Evolutionary conservation across 1,140 invertebrate genomes (phyloP), one percentile per base, ranked within the genome.

Genomic region (Trichogramma pretiosum): DNA sequence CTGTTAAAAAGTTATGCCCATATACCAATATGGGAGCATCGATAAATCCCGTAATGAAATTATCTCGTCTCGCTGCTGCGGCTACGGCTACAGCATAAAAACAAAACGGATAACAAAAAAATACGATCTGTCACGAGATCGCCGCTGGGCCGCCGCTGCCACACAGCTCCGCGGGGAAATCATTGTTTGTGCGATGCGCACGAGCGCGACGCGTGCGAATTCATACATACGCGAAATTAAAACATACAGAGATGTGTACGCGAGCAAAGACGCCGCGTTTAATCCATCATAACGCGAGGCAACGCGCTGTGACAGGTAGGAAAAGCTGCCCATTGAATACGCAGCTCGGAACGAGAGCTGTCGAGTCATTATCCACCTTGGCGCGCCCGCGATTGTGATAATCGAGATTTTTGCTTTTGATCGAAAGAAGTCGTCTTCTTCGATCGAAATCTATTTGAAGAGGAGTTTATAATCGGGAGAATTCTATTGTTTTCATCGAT

Each of bases 201-300:
- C n/a, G n/a, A n/a, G n/a, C n/a, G n/a, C n/a, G n/a, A n/a, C 32
- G 53, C 46, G 53, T 45, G 61, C 54, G 57, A 61, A 62, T 56
- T 58, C 46, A 58, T 55, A n/a, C n/a, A n/a, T n/a, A n/a, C n/a
- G n/a, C n/a, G n/a, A 62, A 59, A 63, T 63, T 60, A 57, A 61
- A 61, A 60, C 54, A 55, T 49, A 53, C 52, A 48, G 51, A 46
- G 41, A 55, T 33, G 30, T 43, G 48, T n/a, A n/a, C n/a, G n/a
- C n/a, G n/a, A n/a, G n/a, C n/a, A n/a, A n/a, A n/a, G n/a, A n/a
- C n/a, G n/a, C 5, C 8, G 24, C 23, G 34, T 40, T 26, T 32
- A 56, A 62, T 63, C 50, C 48, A 62, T 63, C 60, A 62, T 57
- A 35, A 11, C 5, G 30, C 23, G n/a, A n/a, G n/a, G n/a, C n/a